These are phyloP conservation scores for Columba janthina DNA, from an alignment of 2,113 vertebrate species.

Conservation along the genomic window DNA sequence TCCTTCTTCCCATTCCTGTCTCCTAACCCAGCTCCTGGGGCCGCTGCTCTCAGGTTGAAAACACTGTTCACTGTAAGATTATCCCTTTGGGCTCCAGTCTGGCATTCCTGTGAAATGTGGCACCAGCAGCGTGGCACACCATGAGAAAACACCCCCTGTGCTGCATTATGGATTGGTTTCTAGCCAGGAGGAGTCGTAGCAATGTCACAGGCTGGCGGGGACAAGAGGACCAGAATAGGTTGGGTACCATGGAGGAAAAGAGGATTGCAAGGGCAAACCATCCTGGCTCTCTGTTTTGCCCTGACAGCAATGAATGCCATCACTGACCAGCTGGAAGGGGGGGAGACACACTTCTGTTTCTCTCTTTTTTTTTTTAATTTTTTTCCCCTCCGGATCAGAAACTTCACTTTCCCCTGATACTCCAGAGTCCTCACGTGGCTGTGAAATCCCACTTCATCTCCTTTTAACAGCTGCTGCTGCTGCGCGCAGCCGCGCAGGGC, in stretches of 20 bases:
- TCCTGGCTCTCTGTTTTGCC: no score
- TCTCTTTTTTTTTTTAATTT: neutral
- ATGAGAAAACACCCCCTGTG: neutral
- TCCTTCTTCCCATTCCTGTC: neutral
- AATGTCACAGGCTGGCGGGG: neutral
- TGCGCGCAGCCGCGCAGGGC: neutral
- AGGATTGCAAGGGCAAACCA: neutral
- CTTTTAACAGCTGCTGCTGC: neutral
- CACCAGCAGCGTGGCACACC: neutral
- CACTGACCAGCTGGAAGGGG: neutral
- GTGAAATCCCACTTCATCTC: neutral
- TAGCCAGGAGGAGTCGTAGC: neutral
- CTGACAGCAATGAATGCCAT: neutral
- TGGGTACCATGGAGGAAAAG: neutral
- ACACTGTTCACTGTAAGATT: neutral
- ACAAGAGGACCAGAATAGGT: neutral
- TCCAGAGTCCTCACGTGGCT: neutral
- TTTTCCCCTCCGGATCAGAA: neutral
- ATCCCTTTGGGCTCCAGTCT: neutral
- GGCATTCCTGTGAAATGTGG: neutral
- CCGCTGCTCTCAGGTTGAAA: neutral
- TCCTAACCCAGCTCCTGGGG: neutral
- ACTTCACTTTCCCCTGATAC: neutral
- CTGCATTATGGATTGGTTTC: neutral
- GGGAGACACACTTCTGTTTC: neutral